Conservation (phyloP, 2,888 invertebrate genomes). For the Tupiocoris notatus region DNA sequence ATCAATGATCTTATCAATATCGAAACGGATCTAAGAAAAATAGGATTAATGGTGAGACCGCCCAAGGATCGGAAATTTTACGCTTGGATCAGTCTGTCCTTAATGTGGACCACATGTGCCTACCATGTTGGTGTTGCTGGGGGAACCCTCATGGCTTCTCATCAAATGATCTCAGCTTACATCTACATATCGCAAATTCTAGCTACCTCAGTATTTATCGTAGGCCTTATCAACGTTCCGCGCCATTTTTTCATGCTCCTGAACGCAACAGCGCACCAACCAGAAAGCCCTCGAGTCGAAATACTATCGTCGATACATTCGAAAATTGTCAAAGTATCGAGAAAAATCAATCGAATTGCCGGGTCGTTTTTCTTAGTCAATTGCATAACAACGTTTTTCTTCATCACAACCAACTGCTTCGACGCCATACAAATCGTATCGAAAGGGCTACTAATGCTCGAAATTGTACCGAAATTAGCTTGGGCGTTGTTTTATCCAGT, state of each 20-base stretch:
- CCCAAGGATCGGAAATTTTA: background rate
- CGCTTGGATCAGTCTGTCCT: background rate
- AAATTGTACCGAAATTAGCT: background rate
- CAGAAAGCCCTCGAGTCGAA: background rate
- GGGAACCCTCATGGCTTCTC: background rate
- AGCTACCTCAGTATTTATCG: background rate
- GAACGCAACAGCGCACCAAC: constrained; percentile 1
- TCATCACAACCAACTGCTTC: background rate
- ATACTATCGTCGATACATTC: background rate
- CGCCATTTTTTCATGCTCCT: constrained; percentile 10
- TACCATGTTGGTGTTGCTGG: background rate
- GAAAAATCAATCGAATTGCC: constrained; percentile 14
- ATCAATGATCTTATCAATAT: background rate
- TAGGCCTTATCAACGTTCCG: background rate
- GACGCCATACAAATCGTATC: background rate
- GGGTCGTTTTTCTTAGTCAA: background rate
- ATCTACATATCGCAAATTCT: background rate
- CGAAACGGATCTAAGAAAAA: background rate
- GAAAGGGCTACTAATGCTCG: background rate
- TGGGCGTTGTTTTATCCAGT: background rate
- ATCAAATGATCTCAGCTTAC: too few relatives aligned
- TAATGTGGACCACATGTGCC: background rate
- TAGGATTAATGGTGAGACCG: background rate
- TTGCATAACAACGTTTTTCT: background rate
- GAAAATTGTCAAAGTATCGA: background rate